Evolutionary conservation across 2,113 vertebrate genomes (phyloP).

Genomic region (Corythaeola cristata): DNA sequence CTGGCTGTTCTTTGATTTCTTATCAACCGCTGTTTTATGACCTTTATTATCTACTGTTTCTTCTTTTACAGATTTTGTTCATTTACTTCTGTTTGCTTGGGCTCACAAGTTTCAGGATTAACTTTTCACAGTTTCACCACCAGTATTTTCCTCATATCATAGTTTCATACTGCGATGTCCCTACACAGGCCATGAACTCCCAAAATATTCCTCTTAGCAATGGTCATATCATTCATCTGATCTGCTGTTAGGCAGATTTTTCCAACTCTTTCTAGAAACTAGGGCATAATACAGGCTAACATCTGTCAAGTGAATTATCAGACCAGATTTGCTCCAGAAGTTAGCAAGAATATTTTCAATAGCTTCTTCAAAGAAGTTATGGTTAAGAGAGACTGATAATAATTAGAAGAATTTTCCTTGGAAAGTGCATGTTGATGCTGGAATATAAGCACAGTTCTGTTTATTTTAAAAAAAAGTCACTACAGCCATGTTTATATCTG

Average conservation of each 20-base stretch:
- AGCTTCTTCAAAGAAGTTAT: not conserved
- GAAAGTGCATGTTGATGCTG: not conserved
- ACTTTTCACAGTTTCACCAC: not conserved
- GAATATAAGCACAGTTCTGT: not conserved
- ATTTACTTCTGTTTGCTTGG: not conserved
- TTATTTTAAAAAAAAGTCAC: not conserved
- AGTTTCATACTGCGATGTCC: not conserved
- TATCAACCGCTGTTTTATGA: not conserved
- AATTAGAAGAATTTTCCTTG: not conserved
- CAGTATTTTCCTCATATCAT: not conserved
- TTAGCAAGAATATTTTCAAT: not conserved
- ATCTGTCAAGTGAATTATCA: not conserved
- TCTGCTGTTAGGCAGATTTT: not conserved
- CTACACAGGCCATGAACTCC: not conserved
- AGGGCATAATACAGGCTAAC: not conserved
- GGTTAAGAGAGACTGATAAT: not conserved
- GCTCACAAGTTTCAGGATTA: not conserved
- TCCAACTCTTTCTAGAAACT: not conserved
- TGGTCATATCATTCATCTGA: not conserved
- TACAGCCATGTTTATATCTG: not conserved
- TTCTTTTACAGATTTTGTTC: not conserved
- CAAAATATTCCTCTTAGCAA: not conserved
- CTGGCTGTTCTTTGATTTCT: not conserved
- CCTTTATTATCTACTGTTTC: not conserved
- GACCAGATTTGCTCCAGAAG: not conserved